phyloP scores from a whole-genome alignment of 2,797 vertebrate genomes.

The Halcyon badia region DNA sequence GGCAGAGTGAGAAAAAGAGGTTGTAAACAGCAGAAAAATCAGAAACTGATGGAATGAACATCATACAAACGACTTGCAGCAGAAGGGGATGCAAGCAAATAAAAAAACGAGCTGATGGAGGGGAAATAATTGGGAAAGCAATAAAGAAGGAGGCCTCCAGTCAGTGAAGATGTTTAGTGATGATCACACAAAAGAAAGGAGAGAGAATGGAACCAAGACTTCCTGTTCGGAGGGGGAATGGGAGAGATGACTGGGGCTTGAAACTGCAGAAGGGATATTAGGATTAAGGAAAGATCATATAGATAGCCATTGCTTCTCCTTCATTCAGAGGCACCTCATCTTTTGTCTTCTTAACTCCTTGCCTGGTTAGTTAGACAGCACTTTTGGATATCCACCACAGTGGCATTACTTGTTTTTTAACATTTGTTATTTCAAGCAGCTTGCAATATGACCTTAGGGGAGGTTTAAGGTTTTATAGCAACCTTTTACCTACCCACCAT shows the following conservation, averaged over 20 bases:
- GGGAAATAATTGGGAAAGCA: not conserved
- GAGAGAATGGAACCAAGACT: not conserved
- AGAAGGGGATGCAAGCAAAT: not conserved
- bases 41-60: not conserved
- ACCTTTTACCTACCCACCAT: slow-evolving; percentile 44
- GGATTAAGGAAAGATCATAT: not conserved
- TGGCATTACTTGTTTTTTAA: not conserved
- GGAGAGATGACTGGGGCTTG: not conserved
- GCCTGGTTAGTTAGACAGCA: not conserved
- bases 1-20: not conserved
- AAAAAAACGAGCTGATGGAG: not conserved
- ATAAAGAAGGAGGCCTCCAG: not conserved
- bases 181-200: not conserved
- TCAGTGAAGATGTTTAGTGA: not conserved
- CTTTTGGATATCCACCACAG: not conserved
- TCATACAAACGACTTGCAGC: not conserved
- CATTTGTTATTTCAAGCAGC: not conserved
- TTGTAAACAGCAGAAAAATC: not conserved
- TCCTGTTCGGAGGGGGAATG: not conserved
- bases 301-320: not conserved
- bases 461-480: slow-evolving; percentile 44
- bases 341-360: not conserved
- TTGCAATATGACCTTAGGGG: not conserved
- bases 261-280: not conserved
- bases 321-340: not conserved